Conservation (phyloP, 2,888 invertebrate genomes). For the Eretmocerus hayati region DNA sequence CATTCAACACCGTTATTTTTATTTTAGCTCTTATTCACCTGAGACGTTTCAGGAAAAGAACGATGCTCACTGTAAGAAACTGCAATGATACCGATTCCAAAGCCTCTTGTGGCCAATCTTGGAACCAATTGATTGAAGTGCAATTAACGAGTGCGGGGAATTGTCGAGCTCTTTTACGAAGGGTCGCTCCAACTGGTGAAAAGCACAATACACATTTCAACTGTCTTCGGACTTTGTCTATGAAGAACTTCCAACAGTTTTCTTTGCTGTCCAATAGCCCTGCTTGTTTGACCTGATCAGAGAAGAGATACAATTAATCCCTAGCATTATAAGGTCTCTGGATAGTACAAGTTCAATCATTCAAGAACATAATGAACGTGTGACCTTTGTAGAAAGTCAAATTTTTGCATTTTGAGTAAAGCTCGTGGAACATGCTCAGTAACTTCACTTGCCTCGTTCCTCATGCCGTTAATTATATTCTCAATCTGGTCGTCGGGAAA, state of each 20-base stretch:
- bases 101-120: constrained; percentile 92
- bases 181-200: constrained; percentile 86
- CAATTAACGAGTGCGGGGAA: constrained; percentile 92
- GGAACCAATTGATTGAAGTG: constrained; percentile 93
- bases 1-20: no score
- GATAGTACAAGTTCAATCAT: no score
- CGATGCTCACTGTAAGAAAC: constrained; percentile 70
- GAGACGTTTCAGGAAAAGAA: background rate
- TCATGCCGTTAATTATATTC: constrained; percentile 70
- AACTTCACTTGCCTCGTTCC: constrained; percentile 56
- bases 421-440: background rate
- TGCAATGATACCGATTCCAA: constrained; percentile 79
- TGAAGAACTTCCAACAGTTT: constrained; percentile 93
- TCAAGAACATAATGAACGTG: no score
- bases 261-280: constrained; percentile 82
- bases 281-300: constrained; percentile 61
- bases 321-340: no score
- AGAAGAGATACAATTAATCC: no score
- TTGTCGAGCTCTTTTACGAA: constrained; percentile 79
- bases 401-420: background rate
- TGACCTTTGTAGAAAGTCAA: no score
- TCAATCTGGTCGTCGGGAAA: constrained; percentile 87
- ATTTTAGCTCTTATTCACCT: background rate
- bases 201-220: constrained; percentile 82
- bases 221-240: constrained; percentile 76